These are phyloP conservation scores for Phrynosoma platyrhinos DNA, from an alignment of 2,113 vertebrate species.

Conservation along the genomic window DNA sequence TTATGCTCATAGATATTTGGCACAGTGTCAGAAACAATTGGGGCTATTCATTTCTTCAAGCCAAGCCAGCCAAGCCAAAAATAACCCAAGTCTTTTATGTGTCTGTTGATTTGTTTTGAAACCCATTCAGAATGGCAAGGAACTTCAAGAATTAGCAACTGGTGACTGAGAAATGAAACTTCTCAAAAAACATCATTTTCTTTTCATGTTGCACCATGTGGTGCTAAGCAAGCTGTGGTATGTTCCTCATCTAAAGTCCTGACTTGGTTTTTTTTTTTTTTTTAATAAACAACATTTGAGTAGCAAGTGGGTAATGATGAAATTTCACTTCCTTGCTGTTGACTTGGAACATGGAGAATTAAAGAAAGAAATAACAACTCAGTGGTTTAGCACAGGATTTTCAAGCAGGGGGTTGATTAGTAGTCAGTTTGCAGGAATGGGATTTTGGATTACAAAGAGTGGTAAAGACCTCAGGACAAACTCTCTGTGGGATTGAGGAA, in stretches of 20 bases:
- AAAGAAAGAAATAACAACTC: conserved; percentile 33
- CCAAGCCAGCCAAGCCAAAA: conserved; percentile 71
- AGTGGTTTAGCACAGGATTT: not conserved
- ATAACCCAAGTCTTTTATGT: conserved; percentile 80
- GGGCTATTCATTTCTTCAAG: conserved; percentile 80
- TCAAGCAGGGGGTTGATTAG: not conserved
- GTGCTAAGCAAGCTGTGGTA: conserved; percentile 62
- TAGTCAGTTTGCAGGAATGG: not conserved
- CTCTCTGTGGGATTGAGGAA: not conserved
- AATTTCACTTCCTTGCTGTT: conserved; percentile 42
- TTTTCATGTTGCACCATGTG: conserved; percentile 71
- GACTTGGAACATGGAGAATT: conserved; percentile 25
- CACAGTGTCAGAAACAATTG: conserved; percentile 79
- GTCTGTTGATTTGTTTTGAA: conserved; percentile 88
- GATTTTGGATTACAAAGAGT: no score
- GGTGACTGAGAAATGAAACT: conserved; percentile 73
- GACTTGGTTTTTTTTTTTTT: conserved; percentile 51
- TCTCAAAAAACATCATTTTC: conserved; percentile 74
- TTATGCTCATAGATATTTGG: conserved; percentile 79
- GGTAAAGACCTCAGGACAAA: not conserved
- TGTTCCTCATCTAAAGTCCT: conserved; percentile 56
- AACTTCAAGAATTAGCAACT: conserved; percentile 75
- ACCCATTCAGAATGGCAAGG: conserved; percentile 80
- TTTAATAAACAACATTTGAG: conserved; percentile 44
- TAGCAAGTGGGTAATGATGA: conserved; percentile 40